Conservation (phyloP, 2,888 invertebrate species). For the Masnerella sp. region DNA sequence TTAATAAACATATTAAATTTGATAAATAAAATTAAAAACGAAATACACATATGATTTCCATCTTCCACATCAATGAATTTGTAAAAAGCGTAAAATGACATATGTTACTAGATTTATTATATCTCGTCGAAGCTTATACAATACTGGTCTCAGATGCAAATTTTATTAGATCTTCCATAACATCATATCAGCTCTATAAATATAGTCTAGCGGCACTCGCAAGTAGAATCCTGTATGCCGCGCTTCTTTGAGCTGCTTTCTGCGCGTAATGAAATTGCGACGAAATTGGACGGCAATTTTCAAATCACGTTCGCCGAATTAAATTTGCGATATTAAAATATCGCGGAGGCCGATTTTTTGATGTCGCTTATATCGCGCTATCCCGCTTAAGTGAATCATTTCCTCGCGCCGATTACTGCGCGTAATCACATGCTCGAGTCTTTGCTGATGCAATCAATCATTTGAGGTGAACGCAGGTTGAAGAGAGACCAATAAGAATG, state of each 20-base stretch:
- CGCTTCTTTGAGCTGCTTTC: conserved; percentile 11
- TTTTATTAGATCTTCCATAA: conserved; percentile 20
- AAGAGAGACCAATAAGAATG: conserved; percentile 32
- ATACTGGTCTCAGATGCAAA: conserved; percentile 14
- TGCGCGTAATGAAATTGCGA: conserved; percentile 19
- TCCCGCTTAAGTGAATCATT: no score
- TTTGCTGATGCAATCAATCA: conserved; percentile 28
- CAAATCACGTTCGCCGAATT: conserved; percentile 6
- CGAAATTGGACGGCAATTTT: conserved; percentile 20
- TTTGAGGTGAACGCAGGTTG: conserved; percentile 25
- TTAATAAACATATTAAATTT: no score
- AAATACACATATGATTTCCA: no score
- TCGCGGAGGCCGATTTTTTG: no score
- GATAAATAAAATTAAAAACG: no score
- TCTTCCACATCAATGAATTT: no score
- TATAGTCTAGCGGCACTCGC: not conserved
- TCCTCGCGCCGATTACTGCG: no score
- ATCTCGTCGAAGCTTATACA: conserved; percentile 1
- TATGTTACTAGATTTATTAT: conserved; percentile 7
- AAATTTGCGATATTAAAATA: conserved; percentile 8
- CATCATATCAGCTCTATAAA: conserved; percentile 18
- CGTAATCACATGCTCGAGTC: no score
- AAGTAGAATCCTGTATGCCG: conserved; percentile 6
- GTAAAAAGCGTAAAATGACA: no score
- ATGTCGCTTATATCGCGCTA: no score